These are phyloP conservation scores for Orestias chungarensis DNA, from an alignment of 2,797 vertebrate genomes.

Conservation along the genomic window DNA sequence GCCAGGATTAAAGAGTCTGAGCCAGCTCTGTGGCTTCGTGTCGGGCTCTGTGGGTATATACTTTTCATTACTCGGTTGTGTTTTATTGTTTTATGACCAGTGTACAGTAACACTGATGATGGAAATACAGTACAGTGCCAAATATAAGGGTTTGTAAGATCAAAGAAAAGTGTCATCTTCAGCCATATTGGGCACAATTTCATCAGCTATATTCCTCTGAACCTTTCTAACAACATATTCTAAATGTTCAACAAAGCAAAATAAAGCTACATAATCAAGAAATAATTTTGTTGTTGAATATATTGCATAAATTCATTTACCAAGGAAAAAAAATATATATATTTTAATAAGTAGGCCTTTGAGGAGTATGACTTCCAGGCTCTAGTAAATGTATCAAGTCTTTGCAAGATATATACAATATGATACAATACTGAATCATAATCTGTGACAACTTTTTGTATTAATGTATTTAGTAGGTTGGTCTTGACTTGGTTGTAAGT, in stretches of 20 bases:
- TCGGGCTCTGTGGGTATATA: conserved; percentile 69
- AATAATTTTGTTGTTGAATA: not conserved
- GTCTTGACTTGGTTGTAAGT: not conserved
- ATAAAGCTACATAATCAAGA: not conserved
- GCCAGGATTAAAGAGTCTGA: conserved; percentile 72
- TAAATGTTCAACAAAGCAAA: conserved; percentile 8
- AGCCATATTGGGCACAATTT: not conserved
- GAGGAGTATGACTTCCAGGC: not conserved
- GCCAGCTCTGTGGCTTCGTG: conserved; percentile 60
- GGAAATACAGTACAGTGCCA: conserved; percentile 33
- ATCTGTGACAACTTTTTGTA: not conserved
- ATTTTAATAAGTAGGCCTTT: not conserved
- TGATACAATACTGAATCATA: not conserved
- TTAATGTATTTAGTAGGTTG: not conserved
- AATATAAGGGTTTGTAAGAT: conserved; percentile 9
- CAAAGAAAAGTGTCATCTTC: conserved; percentile 9
- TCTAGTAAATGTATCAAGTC: not conserved
- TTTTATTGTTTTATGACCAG: conserved; percentile 73
- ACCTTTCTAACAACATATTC: conserved; percentile 7
- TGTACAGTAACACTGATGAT: conserved; percentile 57
- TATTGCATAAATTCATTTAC: not conserved
- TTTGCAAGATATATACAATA: not conserved
- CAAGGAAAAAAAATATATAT: not conserved
- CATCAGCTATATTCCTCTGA: not conserved
- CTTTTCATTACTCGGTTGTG: conserved; percentile 62